phyloP scores from a whole-genome alignment of 2,888 invertebrate species.

The Stenodera caucasica region DNA sequence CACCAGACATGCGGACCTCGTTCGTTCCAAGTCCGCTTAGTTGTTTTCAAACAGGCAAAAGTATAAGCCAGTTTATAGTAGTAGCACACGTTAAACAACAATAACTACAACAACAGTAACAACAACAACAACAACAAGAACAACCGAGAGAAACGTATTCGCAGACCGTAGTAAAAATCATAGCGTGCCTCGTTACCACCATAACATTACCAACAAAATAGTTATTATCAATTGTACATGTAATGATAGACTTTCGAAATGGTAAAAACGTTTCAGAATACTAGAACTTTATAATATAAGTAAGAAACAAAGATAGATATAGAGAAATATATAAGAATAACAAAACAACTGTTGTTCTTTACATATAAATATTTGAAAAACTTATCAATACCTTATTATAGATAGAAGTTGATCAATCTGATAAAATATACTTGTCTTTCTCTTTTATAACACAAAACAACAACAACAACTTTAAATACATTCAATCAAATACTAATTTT shows the following conservation, averaged over 20 bases:
- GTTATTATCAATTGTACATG: slow-evolving; percentile 26
- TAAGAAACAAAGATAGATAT: neutral
- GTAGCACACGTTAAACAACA: neutral
- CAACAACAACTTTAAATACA: neutral
- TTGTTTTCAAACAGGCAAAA: neutral
- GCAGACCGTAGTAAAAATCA: slow-evolving; percentile 25
- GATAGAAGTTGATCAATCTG: neutral
- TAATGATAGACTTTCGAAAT: slow-evolving; percentile 29
- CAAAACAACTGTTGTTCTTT: neutral
- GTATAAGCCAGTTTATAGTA: neutral
- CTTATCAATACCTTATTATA: neutral
- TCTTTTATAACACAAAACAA: too few species aligned
- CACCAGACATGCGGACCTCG: slow-evolving; percentile 13
- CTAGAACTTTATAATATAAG: neutral
- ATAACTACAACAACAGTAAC: neutral
- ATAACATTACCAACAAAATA: slow-evolving; percentile 25
- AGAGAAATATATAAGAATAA: neutral
- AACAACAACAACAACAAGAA: neutral
- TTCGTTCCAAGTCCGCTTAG: neutral
- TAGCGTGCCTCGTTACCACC: slow-evolving; percentile 28
- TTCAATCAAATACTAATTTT: slow-evolving; percentile 1
- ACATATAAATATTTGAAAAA: neutral
- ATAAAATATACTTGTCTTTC: too few species aligned
- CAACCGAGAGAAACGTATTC: slow-evolving; percentile 20
- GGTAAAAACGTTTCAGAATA: slow-evolving; percentile 18